Base-by-base conservation (phyloP, 2,113 vertebrate genomes). In the Theristicus caerulescens region DNA sequence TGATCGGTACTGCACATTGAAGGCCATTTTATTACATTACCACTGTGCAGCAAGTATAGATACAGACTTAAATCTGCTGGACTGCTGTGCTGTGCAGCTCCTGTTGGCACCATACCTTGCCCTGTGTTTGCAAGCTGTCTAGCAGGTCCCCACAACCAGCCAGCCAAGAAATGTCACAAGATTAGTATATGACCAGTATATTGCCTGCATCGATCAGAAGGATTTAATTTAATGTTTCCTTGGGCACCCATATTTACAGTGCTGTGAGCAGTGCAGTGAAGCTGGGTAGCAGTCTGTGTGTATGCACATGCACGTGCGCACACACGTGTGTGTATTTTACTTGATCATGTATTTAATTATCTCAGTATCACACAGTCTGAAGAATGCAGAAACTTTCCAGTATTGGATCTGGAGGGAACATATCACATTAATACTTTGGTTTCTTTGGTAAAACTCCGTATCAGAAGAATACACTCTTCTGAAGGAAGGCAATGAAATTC, bases 401-500 rank as follows among this genome's bases (percentile, higher is more conserved):
- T 29, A 34, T n/a, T 10, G 13, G 49, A 71, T 40, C 18, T 47
- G 51, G 66, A 70, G 26, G 52, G 52, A 95, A 84, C 11, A 87
- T 47, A 73, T 73, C 54, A 26, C 34, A 7, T 55, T 32, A 34
- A 64, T 34, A 31, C 40, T 55, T 51, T 13, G 47, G 42, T 51
- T 92, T 47, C 79, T 83, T 72, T 47, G 74, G 58, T 71, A 89
- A 32, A 80, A 65, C 29, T 73, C 62, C 0, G 0, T 29, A 34
- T 40, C 64, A 65, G 77, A 85, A 59, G 17, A 72, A 36, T 1
- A 83, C 16, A 6, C 32, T 59, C 69, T 84, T 86, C 72, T 57
- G 74, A 95, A 88, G 65, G 47, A 47, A 94, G 55, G 38, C 67
- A 82, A 69, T 46, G 26, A 66, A 71, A 90, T 84, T 66, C 89